Base-by-base conservation (phyloP, 2,113 vertebrate species). In the Oreochromis aureus region DNA sequence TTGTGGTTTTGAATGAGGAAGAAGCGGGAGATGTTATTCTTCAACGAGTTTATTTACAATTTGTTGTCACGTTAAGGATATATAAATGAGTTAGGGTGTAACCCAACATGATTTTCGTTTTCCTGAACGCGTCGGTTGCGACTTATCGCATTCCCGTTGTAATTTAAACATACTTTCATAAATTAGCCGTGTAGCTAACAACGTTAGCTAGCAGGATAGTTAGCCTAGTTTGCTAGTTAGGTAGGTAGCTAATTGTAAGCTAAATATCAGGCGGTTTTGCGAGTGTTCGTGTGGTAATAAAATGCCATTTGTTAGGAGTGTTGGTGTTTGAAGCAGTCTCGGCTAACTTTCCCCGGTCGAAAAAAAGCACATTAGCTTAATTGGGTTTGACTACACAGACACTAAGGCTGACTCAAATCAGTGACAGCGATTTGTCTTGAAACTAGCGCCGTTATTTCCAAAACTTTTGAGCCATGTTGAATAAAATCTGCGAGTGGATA, bases 1-100 rank as follows among this genome's bases (percentile, higher is more conserved):
- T 97, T 97, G 96, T 96, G 95, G 95, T 96, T 97, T 97, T 97
- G 96, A 97, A 97, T 97, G 92, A 97, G 97, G 97, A 97, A 97
- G 96, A 97, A 97, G 97, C 97, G 97, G 97, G 97, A 97, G 97
- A 96, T 96, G 87, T 91, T 96, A 86, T 91, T 93, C 89, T 93
- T 91, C 89, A 94, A 90, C 84, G 92, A 95, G 89, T 96, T 96
- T 96, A 91, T 93, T 91, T 87, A 39, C 39, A 55, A 80, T 94
- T 91, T 92, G 88, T 86, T 91, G 92, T 86, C 51, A 88, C 54
- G 55, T 87, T 89, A 16, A 22, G 39, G 54, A n/a, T 30, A 59
- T 81, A 53, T 81, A 46, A 87, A 85, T 36, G 24, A 87, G 10
- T 82, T 86, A 9, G 83, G 58, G 13, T 36, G 83, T n/a, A 39